A percentile compares a stretch with the other conserved stretches of the same genome.
phyloP scores from a whole-genome alignment of 2,797 vertebrate species.

The Cyclopterus lumpus region DNA sequence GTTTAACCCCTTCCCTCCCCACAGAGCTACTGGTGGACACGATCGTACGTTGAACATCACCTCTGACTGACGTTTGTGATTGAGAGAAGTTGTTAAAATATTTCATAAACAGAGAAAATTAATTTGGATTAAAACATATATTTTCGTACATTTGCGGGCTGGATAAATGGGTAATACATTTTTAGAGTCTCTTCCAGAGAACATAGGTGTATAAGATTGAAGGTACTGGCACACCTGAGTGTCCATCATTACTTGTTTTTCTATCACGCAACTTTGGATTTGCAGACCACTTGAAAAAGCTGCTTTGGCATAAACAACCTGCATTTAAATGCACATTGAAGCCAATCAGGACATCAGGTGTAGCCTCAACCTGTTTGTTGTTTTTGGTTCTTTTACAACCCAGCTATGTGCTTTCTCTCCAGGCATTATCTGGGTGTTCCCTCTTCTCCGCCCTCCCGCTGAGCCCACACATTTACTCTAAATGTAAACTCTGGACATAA shows the following conservation, averaged over 20 bases:
- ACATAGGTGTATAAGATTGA: not conserved
- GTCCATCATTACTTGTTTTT: not conserved
- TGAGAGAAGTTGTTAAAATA: not conserved
- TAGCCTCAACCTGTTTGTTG: slow-evolving; percentile 35
- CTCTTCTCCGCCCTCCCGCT: slow-evolving; percentile 8
- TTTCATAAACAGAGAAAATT: not conserved
- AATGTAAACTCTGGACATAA: slow-evolving; percentile 66
- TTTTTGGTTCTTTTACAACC: slow-evolving; percentile 49
- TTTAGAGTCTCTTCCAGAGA: no score
- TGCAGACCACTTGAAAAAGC: not conserved
- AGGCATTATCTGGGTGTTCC: slow-evolving; percentile 42
- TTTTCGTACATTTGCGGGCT: not conserved
- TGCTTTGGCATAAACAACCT: slow-evolving; percentile 10
- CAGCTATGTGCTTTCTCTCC: slow-evolving; percentile 21
- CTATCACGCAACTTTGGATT: slow-evolving; percentile 10
- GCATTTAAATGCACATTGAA: slow-evolving; percentile 30
- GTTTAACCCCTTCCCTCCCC: not conserved
- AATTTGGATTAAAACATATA: not conserved
- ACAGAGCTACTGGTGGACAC: not conserved
- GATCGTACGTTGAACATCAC: not conserved
- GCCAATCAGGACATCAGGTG: slow-evolving; percentile 31
- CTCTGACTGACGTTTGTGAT: not conserved
- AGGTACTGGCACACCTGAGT: not conserved
- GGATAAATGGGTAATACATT: not conserved
- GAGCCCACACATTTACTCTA: slow-evolving; percentile 54